Conservation (phyloP, 2,888 invertebrate genomes). For the Drosophila affinis region DNA sequence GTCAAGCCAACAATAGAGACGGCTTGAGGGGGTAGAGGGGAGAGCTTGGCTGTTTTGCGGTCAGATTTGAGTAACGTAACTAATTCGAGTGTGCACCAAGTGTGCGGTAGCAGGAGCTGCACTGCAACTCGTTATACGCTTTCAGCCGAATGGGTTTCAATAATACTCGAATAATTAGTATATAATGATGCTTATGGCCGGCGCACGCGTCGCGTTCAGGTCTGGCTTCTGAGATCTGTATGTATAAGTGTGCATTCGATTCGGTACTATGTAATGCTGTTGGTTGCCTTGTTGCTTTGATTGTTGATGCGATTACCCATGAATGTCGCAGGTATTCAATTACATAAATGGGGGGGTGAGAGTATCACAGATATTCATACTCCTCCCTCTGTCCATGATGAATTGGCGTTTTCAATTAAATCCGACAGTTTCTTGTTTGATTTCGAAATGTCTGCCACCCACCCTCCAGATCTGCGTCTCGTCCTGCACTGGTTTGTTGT, state of each 20-base stretch:
- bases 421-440: conserved; percentile 60
- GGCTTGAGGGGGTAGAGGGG: conserved; percentile 6
- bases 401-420: conserved; percentile 81
- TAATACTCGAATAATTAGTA: conserved; percentile 82
- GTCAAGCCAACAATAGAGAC: conserved; percentile 53
- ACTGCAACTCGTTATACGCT: conserved; percentile 67
- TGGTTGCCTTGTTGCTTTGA: conserved; percentile 40
- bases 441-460: conserved; percentile 35
- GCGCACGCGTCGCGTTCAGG: conserved; percentile 48
- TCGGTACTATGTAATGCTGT: not conserved
- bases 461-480: conserved; percentile 7
- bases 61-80: conserved; percentile 53
- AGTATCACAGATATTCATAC: too few relatives aligned
- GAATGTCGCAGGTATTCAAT: conserved; percentile 69
- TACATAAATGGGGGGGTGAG: conserved; percentile 38
- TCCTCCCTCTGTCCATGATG: conserved; percentile 62
- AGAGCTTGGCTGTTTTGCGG: conserved; percentile 48
- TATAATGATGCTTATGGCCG: conserved; percentile 66
- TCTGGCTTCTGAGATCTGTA: conserved; percentile 2
- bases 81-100: conserved; percentile 60
- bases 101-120: conserved; percentile 46
- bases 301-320: conserved; percentile 63
- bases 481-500: conserved; percentile 22
- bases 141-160: conserved; percentile 78
- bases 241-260: not conserved